A percentile compares a stretch with the other conserved stretches of the same genome.
phyloP scores from a whole-genome alignment of 2,113 vertebrate genomes.

The Phalacrocorax carbo region DNA sequence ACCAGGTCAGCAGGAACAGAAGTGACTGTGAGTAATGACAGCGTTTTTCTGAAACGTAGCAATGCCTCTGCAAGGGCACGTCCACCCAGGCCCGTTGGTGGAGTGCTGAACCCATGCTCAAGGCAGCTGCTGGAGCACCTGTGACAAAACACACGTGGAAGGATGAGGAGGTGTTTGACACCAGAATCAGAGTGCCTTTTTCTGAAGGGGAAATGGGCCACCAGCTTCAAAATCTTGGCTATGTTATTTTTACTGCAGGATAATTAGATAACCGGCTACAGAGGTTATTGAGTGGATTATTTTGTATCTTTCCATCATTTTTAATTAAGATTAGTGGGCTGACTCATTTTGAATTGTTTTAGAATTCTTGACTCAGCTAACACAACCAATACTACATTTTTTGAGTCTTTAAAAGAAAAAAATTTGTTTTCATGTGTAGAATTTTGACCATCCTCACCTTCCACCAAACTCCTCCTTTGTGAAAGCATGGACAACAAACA shows the following conservation, averaged over 20 bases:
- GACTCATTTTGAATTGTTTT: background rate
- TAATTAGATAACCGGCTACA: background rate
- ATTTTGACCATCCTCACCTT: background rate
- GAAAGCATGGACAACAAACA: background rate
- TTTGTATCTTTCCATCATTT: background rate
- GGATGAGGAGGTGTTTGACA: background rate
- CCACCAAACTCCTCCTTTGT: background rate
- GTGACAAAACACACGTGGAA: background rate
- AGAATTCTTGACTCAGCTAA: background rate
- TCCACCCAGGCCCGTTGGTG: rapidly evolving
- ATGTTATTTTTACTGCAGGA: background rate
- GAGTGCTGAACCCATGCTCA: background rate
- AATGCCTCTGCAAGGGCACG: background rate
- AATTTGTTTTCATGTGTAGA: background rate
- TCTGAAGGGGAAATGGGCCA: background rate
- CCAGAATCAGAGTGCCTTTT: background rate
- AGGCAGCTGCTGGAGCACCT: background rate
- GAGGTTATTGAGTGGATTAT: background rate
- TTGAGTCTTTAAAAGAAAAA: background rate
- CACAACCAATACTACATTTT: background rate
- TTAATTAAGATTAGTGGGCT: background rate
- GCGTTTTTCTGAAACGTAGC: background rate
- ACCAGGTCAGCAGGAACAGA: background rate
- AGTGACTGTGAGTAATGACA: background rate
- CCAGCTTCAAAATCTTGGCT: background rate